Base-by-base conservation (phyloP, 2,113 vertebrate species). In the Sialia sialis region DNA sequence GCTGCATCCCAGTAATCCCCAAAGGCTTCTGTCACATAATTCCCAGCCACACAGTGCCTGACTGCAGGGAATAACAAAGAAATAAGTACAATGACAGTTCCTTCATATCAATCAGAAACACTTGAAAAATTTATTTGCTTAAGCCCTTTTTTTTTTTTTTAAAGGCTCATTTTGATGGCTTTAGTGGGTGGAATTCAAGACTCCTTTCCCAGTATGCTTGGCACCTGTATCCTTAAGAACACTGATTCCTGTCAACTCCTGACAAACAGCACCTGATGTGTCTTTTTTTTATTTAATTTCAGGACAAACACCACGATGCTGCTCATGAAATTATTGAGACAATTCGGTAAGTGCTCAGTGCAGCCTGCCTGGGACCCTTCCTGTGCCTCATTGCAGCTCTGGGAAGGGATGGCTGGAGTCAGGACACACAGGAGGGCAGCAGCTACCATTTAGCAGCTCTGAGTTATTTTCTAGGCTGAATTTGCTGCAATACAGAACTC, bases 301-400 rank as follows among this genome's bases (percentile, higher is more conserved):
- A 99, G 99, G 99, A 99, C 98, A 99, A 99, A 98, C 99, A 99
- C 97, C 99, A 99, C 17, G 99, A 99, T 98, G 99, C 99, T 98
- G 99, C 99, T 98, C 99, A 99, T 23, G 99, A 99, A 98, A 99
- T 99, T 95, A 99, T 99, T 36, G 99, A 99, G 98, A 99, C 99
- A 95, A 99, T 99, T 96, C 98, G 99, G 99, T 99, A 97, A 97
- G 98, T 97, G 43, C 56, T 72, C 1, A 3, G 0, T 30, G 54
- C 68, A 77, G 56, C 55, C 4, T 36, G 55, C 46, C 46, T 64
- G 22, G 56, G 59, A 26, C 10, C 44, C 51, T 46, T n/a, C 32
- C 73, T 46, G 27, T 25, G 56, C 27, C 27, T 43, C n/a, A 0
- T 56, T 56, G 64, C 43, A 19, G 19, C 66, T 52, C 58, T 11